phyloP scores from a whole-genome alignment of 2,113 vertebrate species.

The Cercocebus atys region DNA sequence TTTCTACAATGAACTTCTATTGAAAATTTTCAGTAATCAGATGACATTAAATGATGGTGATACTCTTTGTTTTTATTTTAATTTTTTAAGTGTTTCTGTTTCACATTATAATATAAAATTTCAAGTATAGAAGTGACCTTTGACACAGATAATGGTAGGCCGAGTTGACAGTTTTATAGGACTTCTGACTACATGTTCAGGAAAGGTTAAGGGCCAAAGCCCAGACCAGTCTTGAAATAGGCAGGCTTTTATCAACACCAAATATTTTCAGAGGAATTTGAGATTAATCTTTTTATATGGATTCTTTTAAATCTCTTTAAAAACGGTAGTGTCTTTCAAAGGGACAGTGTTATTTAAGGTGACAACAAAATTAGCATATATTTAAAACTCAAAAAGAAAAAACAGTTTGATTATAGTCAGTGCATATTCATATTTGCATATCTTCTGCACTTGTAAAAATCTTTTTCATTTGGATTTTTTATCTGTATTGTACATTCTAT shows the following conservation, averaged over 20 bases:
- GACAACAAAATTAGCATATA: not conserved
- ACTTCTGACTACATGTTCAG: not conserved
- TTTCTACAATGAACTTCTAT: slow-evolving; percentile 30
- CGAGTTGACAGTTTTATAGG: slow-evolving; percentile 2
- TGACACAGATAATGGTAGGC: not conserved
- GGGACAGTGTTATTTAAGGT: not conserved
- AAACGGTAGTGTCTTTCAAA: not conserved
- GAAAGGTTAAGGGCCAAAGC: slow-evolving; percentile 4
- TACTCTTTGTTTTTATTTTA: not conserved
- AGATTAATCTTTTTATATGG: slow-evolving; percentile 38
- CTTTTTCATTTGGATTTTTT: slow-evolving; percentile 44
- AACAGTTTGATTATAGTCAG: not conserved
- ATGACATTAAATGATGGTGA: not conserved
- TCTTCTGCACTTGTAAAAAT: not conserved
- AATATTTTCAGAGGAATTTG: slow-evolving; percentile 32
- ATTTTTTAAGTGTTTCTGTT: slow-evolving; percentile 4
- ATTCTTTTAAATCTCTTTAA: slow-evolving; percentile 16
- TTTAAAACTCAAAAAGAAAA: slow-evolving; percentile 38
- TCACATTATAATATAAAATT: not conserved
- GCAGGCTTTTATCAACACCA: not conserved
- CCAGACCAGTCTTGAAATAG: not conserved
- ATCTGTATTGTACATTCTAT: not conserved
- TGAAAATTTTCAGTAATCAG: slow-evolving; percentile 18
- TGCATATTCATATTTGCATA: not conserved
- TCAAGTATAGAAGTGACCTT: not conserved